Percentiles rank a stretch among this genome's conserved stretches.
These are phyloP conservation scores for Myotis daubentonii DNA, from an alignment of 2,797 vertebrate genomes.

Conservation along the genomic window DNA sequence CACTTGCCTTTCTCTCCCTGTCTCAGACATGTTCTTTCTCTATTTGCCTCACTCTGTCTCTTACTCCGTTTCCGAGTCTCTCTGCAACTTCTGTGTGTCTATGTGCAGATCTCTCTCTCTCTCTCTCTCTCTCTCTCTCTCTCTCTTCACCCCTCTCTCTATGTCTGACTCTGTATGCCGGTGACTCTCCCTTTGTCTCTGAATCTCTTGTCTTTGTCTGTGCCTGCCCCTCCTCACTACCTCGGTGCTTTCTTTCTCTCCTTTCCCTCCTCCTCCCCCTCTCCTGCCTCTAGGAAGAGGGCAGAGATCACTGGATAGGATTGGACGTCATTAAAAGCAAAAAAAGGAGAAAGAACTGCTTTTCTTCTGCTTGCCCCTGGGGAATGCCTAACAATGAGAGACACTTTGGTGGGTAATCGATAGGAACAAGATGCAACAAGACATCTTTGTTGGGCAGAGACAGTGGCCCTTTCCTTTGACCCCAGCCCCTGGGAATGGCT, in stretches of 20 bases:
- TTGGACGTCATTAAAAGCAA: slow-evolving; percentile 80
- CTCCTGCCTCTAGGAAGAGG: slow-evolving; percentile 70
- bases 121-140: neutral
- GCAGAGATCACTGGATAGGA: slow-evolving; percentile 77
- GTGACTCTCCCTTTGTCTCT: slow-evolving; percentile 30
- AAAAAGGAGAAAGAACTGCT: slow-evolving; percentile 71
- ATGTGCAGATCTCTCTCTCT: fast-evolving
- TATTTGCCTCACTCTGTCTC: neutral
- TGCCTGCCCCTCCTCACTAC: neutral
- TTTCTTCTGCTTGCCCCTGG: slow-evolving; percentile 78
- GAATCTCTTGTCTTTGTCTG: neutral
- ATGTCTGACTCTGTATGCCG: neutral
- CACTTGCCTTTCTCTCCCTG: neutral
- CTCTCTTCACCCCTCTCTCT: neutral
- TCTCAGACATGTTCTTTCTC: neutral
- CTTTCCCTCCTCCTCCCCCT: slow-evolving; percentile 45
- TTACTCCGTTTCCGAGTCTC: neutral
- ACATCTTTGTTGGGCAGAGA: slow-evolving; percentile 82
- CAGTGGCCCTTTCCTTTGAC: slow-evolving; percentile 67
- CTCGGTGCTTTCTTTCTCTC: slow-evolving; percentile 4
- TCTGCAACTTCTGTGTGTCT: neutral
- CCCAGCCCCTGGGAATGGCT: slow-evolving; percentile 69
- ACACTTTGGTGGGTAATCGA: slow-evolving; percentile 84
- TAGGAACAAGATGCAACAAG: slow-evolving; percentile 83
- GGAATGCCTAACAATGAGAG: slow-evolving; percentile 83